phyloP scores from a whole-genome alignment of 2,113 vertebrate genomes.

The Cyanistes caeruleus region DNA sequence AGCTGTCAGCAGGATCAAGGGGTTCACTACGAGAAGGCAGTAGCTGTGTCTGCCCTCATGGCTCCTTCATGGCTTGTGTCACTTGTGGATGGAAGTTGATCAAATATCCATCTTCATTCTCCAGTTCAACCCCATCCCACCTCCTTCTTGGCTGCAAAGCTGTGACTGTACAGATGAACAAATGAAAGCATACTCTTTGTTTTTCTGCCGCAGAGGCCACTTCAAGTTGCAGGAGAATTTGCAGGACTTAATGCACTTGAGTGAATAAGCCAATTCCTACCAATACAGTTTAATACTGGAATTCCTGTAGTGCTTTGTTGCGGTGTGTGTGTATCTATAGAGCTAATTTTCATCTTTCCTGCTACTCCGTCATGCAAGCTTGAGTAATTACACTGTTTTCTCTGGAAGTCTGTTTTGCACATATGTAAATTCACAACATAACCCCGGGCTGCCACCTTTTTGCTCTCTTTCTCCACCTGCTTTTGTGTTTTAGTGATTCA shows the following conservation, averaged over 20 bases:
- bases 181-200: neutral
- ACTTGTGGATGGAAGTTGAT: constrained; percentile 38
- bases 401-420: neutral
- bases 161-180: neutral
- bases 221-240: neutral
- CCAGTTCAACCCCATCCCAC: neutral
- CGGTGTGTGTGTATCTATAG: neutral
- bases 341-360: neutral
- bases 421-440: neutral
- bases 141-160: neutral
- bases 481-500: constrained; percentile 9
- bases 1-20: constrained; percentile 66
- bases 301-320: neutral
- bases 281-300: neutral
- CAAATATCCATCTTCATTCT: constrained; percentile 27
- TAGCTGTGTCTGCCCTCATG: constrained; percentile 48
- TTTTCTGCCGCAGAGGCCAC: neutral
- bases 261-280: neutral
- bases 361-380: neutral
- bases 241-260: neutral
- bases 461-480: neutral
- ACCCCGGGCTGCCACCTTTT: neutral
- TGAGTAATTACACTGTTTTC: neutral
- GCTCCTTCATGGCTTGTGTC: constrained; percentile 51
- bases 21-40: constrained; percentile 46